These are phyloP conservation scores for Hippoglossus stenolepis DNA, from an alignment of 2,113 vertebrate genomes.

Conservation along the genomic window DNA sequence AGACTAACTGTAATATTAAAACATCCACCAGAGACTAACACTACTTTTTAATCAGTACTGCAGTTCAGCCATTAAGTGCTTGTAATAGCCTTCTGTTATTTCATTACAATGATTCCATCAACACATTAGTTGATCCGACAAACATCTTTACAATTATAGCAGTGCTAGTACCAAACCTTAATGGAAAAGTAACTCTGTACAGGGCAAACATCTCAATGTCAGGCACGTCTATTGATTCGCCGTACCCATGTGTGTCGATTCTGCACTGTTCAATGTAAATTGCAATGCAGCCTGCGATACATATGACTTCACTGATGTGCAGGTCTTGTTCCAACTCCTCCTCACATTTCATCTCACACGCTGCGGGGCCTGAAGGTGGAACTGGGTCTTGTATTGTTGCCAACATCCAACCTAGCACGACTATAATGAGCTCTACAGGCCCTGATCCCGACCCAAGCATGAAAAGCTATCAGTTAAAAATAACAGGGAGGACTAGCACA, in stretches of 20 bases:
- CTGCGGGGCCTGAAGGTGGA: constrained; percentile 62
- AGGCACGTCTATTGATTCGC: constrained; percentile 6
- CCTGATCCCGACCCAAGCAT: constrained; percentile 50
- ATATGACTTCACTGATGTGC: constrained; percentile 38
- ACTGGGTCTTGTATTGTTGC: constrained; percentile 61
- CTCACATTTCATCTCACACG: constrained; percentile 48
- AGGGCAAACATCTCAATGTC: neutral
- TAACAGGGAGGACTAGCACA: constrained; percentile 43
- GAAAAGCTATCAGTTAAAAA: constrained; percentile 64
- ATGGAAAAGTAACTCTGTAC: too few species aligned
- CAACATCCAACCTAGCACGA: constrained; percentile 59
- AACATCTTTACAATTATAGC: neutral
- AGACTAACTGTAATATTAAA: neutral
- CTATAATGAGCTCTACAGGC: constrained; percentile 69
- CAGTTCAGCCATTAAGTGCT: neutral
- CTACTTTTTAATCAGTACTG: neutral
- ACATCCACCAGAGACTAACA: neutral
- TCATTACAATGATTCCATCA: neutral
- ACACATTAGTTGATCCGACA: neutral
- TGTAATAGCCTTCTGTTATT: neutral
- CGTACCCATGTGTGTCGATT: neutral
- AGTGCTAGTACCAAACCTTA: neutral
- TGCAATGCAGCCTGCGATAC: constrained; percentile 11
- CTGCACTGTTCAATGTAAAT: neutral
- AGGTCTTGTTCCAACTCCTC: constrained; percentile 55